phyloP scores from a whole-genome alignment of 2,888 invertebrate species.

The Lysandra bellargus region DNA sequence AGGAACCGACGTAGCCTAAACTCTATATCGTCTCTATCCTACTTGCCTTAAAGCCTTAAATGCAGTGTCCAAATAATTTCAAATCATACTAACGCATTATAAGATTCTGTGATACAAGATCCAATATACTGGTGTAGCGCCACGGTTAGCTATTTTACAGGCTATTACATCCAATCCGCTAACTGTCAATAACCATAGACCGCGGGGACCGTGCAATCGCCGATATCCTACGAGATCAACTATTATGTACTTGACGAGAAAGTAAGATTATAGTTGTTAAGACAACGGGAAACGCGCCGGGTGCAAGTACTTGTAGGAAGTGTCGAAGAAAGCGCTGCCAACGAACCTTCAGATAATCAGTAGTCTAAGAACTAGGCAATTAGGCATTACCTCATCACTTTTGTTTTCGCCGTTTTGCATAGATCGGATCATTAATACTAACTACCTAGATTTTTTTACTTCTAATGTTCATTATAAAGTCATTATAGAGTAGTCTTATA shows the following conservation, averaged over 20 bases:
- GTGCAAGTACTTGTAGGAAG: neutral
- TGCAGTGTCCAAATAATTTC: neutral
- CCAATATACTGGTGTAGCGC: neutral
- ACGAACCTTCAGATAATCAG: neutral
- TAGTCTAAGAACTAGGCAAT: neutral
- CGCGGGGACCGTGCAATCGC: neutral
- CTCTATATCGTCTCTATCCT: no score
- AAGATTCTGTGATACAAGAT: neutral
- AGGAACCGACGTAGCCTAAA: no score
- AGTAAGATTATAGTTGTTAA: constrained; percentile 7
- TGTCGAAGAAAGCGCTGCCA: neutral
- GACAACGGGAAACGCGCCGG: neutral
- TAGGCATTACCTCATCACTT: neutral
- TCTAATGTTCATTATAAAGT: neutral
- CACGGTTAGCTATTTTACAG: neutral
- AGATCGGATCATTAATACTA: neutral
- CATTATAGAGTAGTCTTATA: neutral
- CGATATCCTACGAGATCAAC: neutral
- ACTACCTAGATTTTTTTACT: neutral
- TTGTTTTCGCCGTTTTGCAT: neutral
- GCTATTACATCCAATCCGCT: neutral
- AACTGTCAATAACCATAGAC: neutral
- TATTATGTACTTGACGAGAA: constrained; percentile 19
- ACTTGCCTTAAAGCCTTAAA: no score
- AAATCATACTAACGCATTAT: neutral